phyloP scores from a whole-genome alignment of 2,797 vertebrate genomes.

The Lophius americanus region DNA sequence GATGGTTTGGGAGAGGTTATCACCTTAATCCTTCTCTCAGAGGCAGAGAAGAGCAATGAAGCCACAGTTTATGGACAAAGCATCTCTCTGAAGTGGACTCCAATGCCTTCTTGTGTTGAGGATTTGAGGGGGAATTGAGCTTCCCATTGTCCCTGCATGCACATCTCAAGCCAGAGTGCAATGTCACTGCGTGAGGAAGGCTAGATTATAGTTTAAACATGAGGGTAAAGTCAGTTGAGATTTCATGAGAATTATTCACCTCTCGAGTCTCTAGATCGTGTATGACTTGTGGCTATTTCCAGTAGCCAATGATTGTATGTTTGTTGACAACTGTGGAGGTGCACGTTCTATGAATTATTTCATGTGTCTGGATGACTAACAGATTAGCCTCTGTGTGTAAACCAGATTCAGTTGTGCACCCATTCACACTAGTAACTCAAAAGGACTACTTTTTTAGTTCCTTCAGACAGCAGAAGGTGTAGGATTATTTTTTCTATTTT shows the following conservation, averaged over 20 bases:
- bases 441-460: conserved; percentile 2
- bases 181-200: conserved; percentile 6
- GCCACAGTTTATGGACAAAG: conserved; percentile 20
- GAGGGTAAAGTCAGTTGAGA: conserved; percentile 3
- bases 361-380: conserved; percentile 32
- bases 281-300: conserved; percentile 36
- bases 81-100: conserved; percentile 32
- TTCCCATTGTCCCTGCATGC: neutral
- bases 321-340: conserved; percentile 47
- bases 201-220: conserved; percentile 15
- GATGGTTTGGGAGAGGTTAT: conserved; percentile 21
- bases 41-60: conserved; percentile 9
- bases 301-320: conserved; percentile 23
- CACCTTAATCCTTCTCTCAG: conserved; percentile 22
- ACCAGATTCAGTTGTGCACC: conserved; percentile 2
- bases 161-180: conserved; percentile 18
- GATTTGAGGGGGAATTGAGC: conserved; percentile 16
- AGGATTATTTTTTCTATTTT: neutral
- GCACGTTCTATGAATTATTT: conserved; percentile 41
- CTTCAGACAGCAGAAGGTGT: neutral
- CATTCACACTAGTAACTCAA: neutral
- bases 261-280: neutral
- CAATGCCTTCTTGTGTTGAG: conserved; percentile 30
- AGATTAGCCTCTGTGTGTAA: neutral
- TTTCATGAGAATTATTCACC: conserved; percentile 13